phyloP scores from a whole-genome alignment of 2,113 vertebrate species.

The Sturnira hondurensis region DNA sequence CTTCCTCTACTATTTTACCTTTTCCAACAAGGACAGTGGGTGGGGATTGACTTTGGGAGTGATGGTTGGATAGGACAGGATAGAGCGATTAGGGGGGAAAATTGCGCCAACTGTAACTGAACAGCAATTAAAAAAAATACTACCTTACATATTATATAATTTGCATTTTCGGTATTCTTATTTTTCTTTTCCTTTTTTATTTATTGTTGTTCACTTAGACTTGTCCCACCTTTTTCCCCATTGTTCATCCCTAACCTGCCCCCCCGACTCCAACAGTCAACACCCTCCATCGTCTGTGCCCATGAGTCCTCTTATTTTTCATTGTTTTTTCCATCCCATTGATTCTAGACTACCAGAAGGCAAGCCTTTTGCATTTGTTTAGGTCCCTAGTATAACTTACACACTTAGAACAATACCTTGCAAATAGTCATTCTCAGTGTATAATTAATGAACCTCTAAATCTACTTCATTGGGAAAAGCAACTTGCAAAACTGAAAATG shows the following conservation, averaged over 20 bases:
- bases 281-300: no score
- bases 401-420: neutral
- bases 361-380: neutral
- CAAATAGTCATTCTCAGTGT: neutral
- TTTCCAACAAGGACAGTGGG: neutral
- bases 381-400: neutral
- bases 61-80: no score
- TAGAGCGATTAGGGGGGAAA: no score
- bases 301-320: neutral
- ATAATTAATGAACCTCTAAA: neutral
- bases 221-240: no score
- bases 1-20: neutral
- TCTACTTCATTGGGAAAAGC: neutral
- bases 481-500: neutral
- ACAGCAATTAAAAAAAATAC: neutral
- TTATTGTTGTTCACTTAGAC: no score
- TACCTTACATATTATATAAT: neutral
- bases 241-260: no score
- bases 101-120: no score
- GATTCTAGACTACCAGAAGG: neutral
- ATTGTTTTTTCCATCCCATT: neutral
- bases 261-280: no score
- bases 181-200: no score
- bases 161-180: neutral
- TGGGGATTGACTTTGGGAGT: no score